Evolutionary conservation across 92 coral and sea anemone genomes (phyloP).

Genomic region (Porites divaricata): DNA sequence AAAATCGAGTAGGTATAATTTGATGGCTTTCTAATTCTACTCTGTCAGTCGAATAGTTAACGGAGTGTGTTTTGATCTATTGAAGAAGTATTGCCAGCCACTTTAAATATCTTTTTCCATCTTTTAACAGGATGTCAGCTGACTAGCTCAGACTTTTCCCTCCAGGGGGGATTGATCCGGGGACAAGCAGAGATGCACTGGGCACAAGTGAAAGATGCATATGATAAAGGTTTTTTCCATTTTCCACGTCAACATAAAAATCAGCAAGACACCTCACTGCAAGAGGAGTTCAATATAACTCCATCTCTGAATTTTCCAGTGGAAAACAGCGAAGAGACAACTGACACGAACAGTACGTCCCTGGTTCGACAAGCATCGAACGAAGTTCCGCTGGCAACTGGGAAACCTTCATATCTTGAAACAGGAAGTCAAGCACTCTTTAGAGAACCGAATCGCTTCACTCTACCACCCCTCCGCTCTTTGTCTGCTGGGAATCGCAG

Average conservation of each 20-base stretch:
- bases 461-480: conserved; percentile 30
- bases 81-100: too few species aligned
- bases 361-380: background rate
- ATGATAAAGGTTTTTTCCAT: background rate
- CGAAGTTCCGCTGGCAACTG: background rate
- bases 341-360: background rate
- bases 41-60: too few species aligned
- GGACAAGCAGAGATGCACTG: conserved; percentile 38
- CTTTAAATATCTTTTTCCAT: background rate
- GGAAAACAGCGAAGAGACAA: conserved; percentile 26
- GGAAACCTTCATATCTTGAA: background rate
- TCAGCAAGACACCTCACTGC: background rate
- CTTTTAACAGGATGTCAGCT: background rate
- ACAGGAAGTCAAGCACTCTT: background rate
- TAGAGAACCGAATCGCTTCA: background rate
- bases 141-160: background rate
- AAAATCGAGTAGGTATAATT: too few species aligned
- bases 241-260: background rate
- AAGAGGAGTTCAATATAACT: background rate
- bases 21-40: too few species aligned
- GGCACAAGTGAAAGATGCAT: conserved; percentile 27
- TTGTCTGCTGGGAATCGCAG: background rate
- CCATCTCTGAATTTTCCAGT: conserved; percentile 10
- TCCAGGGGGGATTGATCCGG: conserved; percentile 6
- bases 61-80: too few species aligned